A percentile compares a stretch with the other conserved stretches of the same genome.
Conservation (phyloP, 2,888 invertebrate genomes). For the Eupithecia tripunctaria region DNA sequence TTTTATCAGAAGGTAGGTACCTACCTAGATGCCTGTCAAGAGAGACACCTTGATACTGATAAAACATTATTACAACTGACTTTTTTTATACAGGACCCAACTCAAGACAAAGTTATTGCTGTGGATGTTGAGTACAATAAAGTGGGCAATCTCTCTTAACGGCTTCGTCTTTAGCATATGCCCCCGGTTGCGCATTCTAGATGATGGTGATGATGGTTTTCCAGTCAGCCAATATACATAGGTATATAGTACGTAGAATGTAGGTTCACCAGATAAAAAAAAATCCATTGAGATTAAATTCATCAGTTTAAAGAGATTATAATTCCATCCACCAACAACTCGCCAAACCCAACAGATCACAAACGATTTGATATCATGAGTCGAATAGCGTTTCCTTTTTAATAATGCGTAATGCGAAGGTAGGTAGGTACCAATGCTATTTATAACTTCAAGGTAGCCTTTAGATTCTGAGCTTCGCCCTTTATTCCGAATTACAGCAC, state of each 20-base stretch:
- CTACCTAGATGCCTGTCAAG: no score
- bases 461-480: conserved; percentile 14
- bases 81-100: neutral
- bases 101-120: neutral
- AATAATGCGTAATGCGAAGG: no score
- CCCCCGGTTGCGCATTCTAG: neutral
- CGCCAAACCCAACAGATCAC: neutral
- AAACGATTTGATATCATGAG: neutral
- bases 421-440: no score
- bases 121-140: neutral
- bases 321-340: no score
- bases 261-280: no score
- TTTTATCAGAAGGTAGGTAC: no score
- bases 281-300: neutral
- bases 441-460: conserved; percentile 4
- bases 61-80: neutral
- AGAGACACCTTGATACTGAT: no score
- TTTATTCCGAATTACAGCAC: conserved; percentile 27
- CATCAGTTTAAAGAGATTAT: neutral
- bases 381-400: neutral
- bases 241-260: no score
- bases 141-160: neutral
- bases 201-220: neutral
- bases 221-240: neutral
- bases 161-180: neutral